Conservation (phyloP, 2,888 invertebrate species). For the Raillietiella orientalis region DNA sequence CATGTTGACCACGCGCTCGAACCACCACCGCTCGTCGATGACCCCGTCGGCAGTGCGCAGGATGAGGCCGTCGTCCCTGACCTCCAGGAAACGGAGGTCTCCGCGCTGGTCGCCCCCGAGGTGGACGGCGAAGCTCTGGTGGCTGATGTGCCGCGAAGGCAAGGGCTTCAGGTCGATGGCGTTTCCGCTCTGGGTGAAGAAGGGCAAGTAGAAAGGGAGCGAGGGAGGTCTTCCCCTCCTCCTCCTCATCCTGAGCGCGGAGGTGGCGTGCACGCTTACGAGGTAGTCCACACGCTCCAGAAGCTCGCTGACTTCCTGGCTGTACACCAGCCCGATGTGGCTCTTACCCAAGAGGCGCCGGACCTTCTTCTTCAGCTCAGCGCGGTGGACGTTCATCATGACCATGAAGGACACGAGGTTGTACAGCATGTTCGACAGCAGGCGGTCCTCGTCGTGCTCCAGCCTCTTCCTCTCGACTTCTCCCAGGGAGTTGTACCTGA, state of each 20-base stretch:
- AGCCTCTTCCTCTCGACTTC: conserved; percentile 73
- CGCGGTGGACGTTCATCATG: conserved; percentile 55
- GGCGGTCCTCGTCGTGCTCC: conserved; percentile 87
- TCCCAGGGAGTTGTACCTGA: conserved; percentile 53
- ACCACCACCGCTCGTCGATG: conserved; percentile 92
- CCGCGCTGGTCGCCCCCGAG: conserved; percentile 75
- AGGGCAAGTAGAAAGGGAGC: conserved; percentile 6
- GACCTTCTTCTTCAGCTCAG: conserved; percentile 51
- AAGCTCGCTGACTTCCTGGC: conserved; percentile 84
- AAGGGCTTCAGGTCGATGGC: conserved; percentile 88
- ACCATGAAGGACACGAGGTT: conserved; percentile 87
- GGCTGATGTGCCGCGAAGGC: conserved; percentile 72
- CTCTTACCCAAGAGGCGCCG: conserved; percentile 82
- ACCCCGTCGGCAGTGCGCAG: conserved; percentile 26
- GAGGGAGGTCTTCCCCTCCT: conserved; percentile 1
- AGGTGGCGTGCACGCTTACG: conserved; percentile 22
- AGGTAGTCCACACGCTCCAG: conserved; percentile 75
- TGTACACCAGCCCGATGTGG: conserved; percentile 88
- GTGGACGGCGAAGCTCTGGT: conserved; percentile 93
- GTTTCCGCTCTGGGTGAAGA: conserved; percentile 86
- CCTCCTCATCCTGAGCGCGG: conserved; percentile 2
- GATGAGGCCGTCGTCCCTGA: conserved; percentile 63
- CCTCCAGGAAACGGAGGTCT: conserved; percentile 59
- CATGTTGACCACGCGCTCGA: conserved; percentile 93
- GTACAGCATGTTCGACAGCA: conserved; percentile 77